Evolutionary conservation across 2,797 vertebrate species (phyloP), one percentile per base, ranked within the genome.

Genomic region (Sebastes aleutianus): DNA sequence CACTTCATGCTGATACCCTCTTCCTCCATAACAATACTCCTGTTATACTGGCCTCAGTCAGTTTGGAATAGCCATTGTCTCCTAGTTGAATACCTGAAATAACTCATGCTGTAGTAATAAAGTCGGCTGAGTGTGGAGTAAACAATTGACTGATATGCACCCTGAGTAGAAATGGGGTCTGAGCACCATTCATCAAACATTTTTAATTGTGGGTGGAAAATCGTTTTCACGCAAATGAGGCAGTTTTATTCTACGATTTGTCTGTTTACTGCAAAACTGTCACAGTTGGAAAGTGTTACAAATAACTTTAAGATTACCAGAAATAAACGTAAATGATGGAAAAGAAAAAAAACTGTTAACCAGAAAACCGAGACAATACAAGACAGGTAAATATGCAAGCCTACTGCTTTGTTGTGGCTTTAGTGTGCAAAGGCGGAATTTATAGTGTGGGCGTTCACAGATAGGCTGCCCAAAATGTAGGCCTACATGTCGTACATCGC

Each of bases 381-480:
- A 50, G 70, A 54, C 83, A 84, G 76, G 86, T 89, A 85, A 84
- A 89, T 78, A 65, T 72, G 82, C 72, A 70, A 32, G 29, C 59
- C 20, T 39, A 58, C 39, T 57, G 74, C 88, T 92, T 92, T 94
- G 86, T 92, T 90, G 84, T 89, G 93, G 86, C 88, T 95, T 92
- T 73, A 72, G 72, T 78, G 90, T 88, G 82, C 56, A 76, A 73
- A 66, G 65, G 73, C 82, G 62, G 84, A 85, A 80, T 87, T 84
- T 83, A 76, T 84, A 80, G 84, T 72, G 88, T 86, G 81, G 89
- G 87, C 59, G 93, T 86, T 96, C 91, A 92, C 93, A 93, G 89
- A 93, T 95, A 87, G 75, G 77, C 65, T 70, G 80, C 84, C 77
- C 73, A 76, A 82, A 83, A 89, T 85, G 67, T 85, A 85, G 83